Conservation (phyloP, 2,113 vertebrate genomes). For the Ptychochromis oligacanthus region DNA sequence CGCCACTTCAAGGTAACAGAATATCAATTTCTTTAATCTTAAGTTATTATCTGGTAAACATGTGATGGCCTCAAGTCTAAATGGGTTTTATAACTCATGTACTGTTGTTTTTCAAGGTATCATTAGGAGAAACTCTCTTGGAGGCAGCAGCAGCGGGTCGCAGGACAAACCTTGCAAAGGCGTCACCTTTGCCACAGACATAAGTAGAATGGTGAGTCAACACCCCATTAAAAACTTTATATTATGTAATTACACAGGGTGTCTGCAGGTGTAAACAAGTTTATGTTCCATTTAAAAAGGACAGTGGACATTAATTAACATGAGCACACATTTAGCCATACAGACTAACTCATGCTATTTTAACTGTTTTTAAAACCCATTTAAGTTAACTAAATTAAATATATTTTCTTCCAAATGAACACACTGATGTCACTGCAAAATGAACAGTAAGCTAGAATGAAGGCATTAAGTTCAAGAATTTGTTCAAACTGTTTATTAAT, state of each 20-base stretch:
- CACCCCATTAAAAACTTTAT: neutral
- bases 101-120: constrained; percentile 79
- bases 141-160: constrained; percentile 87
- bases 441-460: neutral
- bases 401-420: no score
- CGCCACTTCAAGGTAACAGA: constrained; percentile 82
- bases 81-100: neutral
- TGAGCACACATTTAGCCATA: neutral
- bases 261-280: neutral
- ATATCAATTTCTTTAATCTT: neutral
- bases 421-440: neutral
- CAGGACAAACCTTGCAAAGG: constrained; percentile 91
- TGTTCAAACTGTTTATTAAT: neutral
- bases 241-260: neutral
- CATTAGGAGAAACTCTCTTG: constrained; percentile 92
- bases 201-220: constrained; percentile 85
- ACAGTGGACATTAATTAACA: neutral
- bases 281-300: neutral
- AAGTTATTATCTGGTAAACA: neutral
- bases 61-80: neutral
- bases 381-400: neutral
- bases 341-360: neutral
- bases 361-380: rapidly evolving
- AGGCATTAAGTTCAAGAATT: rapidly evolving
- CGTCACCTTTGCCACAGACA: constrained; percentile 88